Conservation (phyloP, 1,140 invertebrate genomes). For the Drosophila triauraria region DNA sequence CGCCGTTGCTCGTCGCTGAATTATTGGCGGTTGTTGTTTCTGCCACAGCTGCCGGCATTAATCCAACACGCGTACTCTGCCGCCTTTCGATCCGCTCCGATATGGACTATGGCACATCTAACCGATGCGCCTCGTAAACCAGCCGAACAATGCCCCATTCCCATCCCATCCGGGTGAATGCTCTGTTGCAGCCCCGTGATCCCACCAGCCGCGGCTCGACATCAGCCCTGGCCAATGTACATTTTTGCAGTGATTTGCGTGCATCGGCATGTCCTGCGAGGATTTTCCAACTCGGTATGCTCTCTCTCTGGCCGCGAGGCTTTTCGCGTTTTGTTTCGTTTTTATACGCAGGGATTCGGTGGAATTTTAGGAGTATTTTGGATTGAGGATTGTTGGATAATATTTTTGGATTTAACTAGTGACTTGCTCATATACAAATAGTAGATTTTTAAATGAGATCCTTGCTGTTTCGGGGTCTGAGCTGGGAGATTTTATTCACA, state of each 20-base stretch:
- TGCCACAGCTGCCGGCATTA: constrained; percentile 68
- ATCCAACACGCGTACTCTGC: constrained; percentile 42
- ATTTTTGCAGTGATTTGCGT: constrained; percentile 78
- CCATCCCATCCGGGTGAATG: constrained; percentile 30
- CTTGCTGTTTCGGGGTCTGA: not conserved
- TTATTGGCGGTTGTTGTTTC: constrained; percentile 77
- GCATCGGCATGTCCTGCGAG: constrained; percentile 65
- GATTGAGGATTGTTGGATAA: not conserved
- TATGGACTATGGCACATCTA: constrained; percentile 24
- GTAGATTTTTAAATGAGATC: not conserved
- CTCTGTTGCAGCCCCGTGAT: constrained; percentile 11
- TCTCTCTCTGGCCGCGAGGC: constrained; percentile 12
- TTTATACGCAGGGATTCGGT: not conserved
- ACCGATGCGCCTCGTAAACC: constrained; percentile 71
- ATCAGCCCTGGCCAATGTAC: constrained; percentile 38
- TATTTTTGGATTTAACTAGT: too few relatives aligned
- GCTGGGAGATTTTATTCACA: not conserved
- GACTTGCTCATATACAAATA: not conserved
- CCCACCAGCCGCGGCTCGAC: not conserved
- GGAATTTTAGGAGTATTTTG: not conserved
- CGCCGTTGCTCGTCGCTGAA: constrained; percentile 58
- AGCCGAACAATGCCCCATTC: constrained; percentile 49
- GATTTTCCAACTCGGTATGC: constrained; percentile 12
- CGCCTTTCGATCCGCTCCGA: constrained; percentile 11
- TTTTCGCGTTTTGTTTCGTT: constrained; percentile 31